These are phyloP conservation scores for Volucella zonaria DNA, from an alignment of 2,888 invertebrate species.

Conservation along the genomic window DNA sequence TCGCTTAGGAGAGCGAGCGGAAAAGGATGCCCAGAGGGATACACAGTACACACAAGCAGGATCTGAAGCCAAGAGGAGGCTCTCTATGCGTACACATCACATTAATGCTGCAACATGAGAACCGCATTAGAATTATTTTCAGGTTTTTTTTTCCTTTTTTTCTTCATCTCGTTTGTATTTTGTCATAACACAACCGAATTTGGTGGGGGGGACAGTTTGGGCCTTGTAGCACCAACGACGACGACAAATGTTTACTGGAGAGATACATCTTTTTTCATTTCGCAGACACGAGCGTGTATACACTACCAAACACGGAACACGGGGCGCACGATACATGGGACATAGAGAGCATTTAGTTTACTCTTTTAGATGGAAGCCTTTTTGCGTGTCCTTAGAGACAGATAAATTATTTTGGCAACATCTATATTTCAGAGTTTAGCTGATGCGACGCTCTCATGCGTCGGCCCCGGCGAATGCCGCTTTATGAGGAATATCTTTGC, in stretches of 20 bases:
- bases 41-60: constrained; percentile 12
- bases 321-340: too few species aligned
- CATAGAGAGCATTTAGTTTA: constrained; percentile 19
- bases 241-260: constrained; percentile 45
- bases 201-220: not conserved
- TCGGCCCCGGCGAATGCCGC: constrained; percentile 43
- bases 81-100: constrained; percentile 46
- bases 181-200: constrained; percentile 64
- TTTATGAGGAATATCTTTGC: constrained; percentile 28
- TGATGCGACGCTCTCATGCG: not conserved
- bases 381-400: constrained; percentile 60
- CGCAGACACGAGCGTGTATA: not conserved
- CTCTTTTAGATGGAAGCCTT: constrained; percentile 31
- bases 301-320: constrained; percentile 28
- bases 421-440: constrained; percentile 43
- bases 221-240: not conserved
- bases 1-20: constrained; percentile 48
- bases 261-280: constrained; percentile 46
- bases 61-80: constrained; percentile 14
- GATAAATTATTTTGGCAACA: constrained; percentile 62
- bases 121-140: constrained; percentile 82
- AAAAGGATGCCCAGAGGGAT: constrained; percentile 59
- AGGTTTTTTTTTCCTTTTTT: constrained; percentile 77
- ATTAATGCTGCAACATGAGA: constrained; percentile 78
- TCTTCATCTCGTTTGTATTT: constrained; percentile 76